Conservation (phyloP, 2,888 invertebrate genomes). For the Latrodectus hesperus region DNA sequence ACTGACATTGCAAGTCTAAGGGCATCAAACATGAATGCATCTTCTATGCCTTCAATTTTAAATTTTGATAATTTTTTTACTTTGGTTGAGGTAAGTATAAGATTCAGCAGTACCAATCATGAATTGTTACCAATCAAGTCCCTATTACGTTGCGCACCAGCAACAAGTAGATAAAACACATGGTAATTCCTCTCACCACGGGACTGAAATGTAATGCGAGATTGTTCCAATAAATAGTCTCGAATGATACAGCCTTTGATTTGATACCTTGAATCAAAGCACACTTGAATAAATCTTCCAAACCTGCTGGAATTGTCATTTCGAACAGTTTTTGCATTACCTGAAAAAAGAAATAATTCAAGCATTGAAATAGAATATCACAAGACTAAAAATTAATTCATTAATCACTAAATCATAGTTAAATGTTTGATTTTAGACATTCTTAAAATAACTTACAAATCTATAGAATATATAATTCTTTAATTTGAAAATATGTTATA, state of each 20-base stretch:
- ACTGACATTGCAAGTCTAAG: constrained; percentile 90
- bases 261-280: constrained; percentile 90
- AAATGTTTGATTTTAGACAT: neutral
- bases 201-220: constrained; percentile 91
- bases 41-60: constrained; percentile 81
- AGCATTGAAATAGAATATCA: constrained; percentile 14
- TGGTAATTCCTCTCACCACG: constrained; percentile 92
- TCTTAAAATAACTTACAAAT: neutral
- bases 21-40: constrained; percentile 86
- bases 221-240: constrained; percentile 92
- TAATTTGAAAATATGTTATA: too few relatives aligned
- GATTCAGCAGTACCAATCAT: constrained; percentile 84
- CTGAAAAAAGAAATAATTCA: constrained; percentile 76
- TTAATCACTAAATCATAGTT: too few relatives aligned
- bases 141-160: constrained; percentile 79
- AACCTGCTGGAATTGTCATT: constrained; percentile 95
- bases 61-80: too few relatives aligned
- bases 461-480: neutral
- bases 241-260: constrained; percentile 93
- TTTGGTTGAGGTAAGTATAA: constrained; percentile 86
- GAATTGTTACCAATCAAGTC: constrained; percentile 78
- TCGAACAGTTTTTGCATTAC: constrained; percentile 93
- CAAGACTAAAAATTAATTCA: neutral
- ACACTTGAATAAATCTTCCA: constrained; percentile 96
- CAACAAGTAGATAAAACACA: constrained; percentile 92